A percentile compares a stretch with the other conserved stretches of the same genome.
Evolutionary conservation across 2,888 invertebrate species (phyloP).

Genomic region (Dromius quadrimaculatus): DNA sequence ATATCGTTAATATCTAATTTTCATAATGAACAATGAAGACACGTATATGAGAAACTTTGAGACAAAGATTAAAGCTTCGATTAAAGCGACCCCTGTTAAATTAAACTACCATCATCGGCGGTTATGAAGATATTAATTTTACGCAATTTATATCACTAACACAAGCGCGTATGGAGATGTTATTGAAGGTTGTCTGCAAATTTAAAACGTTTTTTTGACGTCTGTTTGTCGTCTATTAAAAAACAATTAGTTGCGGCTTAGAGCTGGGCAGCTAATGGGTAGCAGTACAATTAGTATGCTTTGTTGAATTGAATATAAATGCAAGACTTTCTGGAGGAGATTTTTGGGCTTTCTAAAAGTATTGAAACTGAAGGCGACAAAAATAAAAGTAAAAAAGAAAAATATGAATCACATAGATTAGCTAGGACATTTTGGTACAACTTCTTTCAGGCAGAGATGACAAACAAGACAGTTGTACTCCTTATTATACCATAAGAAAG

Average conservation of each 20-base stretch:
- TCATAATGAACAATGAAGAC: slow-evolving; percentile 48
- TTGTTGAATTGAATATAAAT: no score
- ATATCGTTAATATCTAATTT: slow-evolving; percentile 46
- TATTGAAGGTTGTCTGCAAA: background rate
- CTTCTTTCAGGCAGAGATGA: no score
- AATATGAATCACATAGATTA: no score
- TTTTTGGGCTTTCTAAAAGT: no score
- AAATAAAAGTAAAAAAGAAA: no score
- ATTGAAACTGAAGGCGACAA: no score
- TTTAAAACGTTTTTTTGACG: background rate
- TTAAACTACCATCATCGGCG: slow-evolving; percentile 33
- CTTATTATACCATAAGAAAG: no score
- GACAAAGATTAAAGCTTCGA: slow-evolving; percentile 11
- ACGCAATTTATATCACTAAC: background rate
- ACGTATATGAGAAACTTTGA: slow-evolving; percentile 24
- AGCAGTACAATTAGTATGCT: no score
- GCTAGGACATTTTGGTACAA: no score
- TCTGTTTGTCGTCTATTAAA: background rate
- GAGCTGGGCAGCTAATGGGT: no score
- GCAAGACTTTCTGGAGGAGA: no score
- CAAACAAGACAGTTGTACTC: no score
- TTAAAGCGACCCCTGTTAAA: slow-evolving; percentile 32
- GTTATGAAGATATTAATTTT: slow-evolving; percentile 30
- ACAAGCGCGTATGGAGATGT: background rate
- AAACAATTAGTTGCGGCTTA: background rate